These are phyloP conservation scores for Trematocara nigrifrons DNA, from an alignment of 2,113 vertebrate species.

Conservation along the genomic window DNA sequence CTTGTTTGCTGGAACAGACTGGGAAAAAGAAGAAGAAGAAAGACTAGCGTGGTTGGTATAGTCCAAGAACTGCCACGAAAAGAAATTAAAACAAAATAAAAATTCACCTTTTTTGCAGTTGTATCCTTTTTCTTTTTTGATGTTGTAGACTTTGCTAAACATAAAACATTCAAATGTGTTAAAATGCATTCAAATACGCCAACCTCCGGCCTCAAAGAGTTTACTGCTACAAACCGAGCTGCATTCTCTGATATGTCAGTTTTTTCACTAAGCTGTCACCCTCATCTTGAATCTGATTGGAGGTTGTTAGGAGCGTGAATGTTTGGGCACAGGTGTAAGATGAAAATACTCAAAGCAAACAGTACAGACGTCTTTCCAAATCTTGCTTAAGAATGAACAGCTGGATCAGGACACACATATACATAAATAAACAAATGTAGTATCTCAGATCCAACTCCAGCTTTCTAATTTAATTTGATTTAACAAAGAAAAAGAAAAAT, in stretches of 20 bases:
- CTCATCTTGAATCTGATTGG: not conserved
- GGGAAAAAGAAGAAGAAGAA: not conserved
- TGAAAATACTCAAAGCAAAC: not conserved
- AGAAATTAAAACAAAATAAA: not conserved
- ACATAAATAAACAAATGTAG: not conserved
- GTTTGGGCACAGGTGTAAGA: not conserved
- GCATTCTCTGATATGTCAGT: not conserved
- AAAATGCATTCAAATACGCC: not conserved
- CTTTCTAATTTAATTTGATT: not conserved
- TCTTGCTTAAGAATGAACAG: not conserved
- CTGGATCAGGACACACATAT: not conserved
- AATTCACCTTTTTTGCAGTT: not conserved
- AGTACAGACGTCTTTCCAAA: not conserved
- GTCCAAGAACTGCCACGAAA: not conserved
- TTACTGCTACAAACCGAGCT: not conserved
- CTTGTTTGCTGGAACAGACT: slow-evolving; percentile 16
- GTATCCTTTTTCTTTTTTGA: slow-evolving; percentile 21
- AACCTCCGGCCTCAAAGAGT: rapidly evolving
- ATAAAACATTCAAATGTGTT: not conserved
- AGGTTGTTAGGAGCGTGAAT: rapidly evolving
- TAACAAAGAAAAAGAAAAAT: not conserved
- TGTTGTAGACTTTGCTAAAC: not conserved
- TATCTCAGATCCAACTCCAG: not conserved
- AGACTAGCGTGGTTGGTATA: not conserved
- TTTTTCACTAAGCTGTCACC: not conserved